phyloP scores from a whole-genome alignment of 2,113 vertebrate genomes.

The Brachionichthys hirsutus region DNA sequence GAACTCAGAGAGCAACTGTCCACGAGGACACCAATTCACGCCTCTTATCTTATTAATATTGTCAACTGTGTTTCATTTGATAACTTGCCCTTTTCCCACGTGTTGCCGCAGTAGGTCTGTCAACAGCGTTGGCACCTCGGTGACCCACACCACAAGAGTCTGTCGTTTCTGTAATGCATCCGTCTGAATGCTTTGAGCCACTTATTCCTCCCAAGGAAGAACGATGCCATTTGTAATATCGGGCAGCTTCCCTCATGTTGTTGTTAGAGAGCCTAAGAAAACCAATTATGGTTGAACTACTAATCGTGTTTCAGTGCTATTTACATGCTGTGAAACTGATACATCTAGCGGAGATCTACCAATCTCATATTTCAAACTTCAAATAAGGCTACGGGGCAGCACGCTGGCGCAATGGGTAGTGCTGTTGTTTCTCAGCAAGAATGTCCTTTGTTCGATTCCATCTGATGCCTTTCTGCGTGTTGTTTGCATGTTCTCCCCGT shows the following conservation, averaged over 20 bases:
- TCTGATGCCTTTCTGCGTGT: too few species aligned
- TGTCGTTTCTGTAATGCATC: conserved; percentile 69
- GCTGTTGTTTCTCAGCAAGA: too few species aligned
- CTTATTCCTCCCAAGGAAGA: conserved; percentile 49
- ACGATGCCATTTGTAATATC: conserved; percentile 42
- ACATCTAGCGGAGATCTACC: background rate
- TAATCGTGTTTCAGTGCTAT: background rate
- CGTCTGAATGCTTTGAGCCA: conserved; percentile 56
- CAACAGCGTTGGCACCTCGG: conserved; percentile 52
- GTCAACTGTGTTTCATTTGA: conserved; percentile 71
- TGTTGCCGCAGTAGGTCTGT: conserved; percentile 42
- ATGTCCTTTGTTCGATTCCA: too few species aligned
- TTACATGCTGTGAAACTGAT: conserved; percentile 7
- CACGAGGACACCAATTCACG: conserved; percentile 57
- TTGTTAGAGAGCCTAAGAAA: conserved; percentile 40
- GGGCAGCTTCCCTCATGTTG: conserved; percentile 38
- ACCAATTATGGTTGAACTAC: conserved; percentile 14
- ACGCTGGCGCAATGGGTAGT: too few species aligned
- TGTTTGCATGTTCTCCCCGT: too few species aligned
- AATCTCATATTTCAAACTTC: too few species aligned
- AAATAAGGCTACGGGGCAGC: too few species aligned
- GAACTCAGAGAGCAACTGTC: conserved; percentile 59
- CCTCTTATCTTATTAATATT: conserved; percentile 66
- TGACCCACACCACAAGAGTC: conserved; percentile 60
- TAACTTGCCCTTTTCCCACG: conserved; percentile 27